phyloP scores from a whole-genome alignment of 2,888 invertebrate genomes.

The Ormia ochracea region DNA sequence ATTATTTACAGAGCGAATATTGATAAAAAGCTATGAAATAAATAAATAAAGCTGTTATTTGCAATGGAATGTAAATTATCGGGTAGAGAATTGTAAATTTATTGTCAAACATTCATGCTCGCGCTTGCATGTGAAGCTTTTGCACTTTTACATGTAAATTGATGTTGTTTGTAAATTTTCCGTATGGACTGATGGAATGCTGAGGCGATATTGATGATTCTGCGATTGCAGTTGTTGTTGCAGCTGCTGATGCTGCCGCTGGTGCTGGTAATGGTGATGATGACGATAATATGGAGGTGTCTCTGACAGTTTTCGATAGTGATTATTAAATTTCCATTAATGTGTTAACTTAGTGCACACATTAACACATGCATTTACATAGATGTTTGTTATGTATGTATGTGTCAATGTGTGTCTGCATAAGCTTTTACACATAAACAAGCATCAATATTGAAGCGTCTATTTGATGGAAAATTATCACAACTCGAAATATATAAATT shows the following conservation, averaged over 20 bases:
- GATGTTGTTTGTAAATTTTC: slow-evolving; percentile 32
- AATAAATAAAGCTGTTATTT: slow-evolving; percentile 44
- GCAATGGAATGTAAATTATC: slow-evolving; percentile 61
- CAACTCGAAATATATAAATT: neutral
- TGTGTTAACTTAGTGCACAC: slow-evolving; percentile 55
- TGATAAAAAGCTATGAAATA: slow-evolving; percentile 36
- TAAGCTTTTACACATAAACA: neutral
- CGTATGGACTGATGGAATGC: slow-evolving; percentile 11
- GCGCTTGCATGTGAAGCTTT: neutral
- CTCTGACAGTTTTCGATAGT: slow-evolving; percentile 41
- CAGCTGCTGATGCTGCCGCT: slow-evolving; percentile 8
- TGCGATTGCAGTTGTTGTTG: slow-evolving; percentile 2
- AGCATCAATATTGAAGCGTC: neutral
- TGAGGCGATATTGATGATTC: neutral
- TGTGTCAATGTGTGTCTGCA: neutral
- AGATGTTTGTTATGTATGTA: neutral
- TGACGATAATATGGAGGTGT: slow-evolving; percentile 48
- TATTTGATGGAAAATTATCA: neutral
- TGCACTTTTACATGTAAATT: slow-evolving; percentile 31
- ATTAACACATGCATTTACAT: neutral
- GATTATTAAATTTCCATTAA: slow-evolving; percentile 62
- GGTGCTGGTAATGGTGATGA: neutral
- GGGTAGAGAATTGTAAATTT: slow-evolving; percentile 50
- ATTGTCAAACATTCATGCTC: slow-evolving; percentile 22
- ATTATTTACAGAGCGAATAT: slow-evolving; percentile 58